Conservation (phyloP, 2,113 vertebrate species). For the Centropus unirufus region DNA sequence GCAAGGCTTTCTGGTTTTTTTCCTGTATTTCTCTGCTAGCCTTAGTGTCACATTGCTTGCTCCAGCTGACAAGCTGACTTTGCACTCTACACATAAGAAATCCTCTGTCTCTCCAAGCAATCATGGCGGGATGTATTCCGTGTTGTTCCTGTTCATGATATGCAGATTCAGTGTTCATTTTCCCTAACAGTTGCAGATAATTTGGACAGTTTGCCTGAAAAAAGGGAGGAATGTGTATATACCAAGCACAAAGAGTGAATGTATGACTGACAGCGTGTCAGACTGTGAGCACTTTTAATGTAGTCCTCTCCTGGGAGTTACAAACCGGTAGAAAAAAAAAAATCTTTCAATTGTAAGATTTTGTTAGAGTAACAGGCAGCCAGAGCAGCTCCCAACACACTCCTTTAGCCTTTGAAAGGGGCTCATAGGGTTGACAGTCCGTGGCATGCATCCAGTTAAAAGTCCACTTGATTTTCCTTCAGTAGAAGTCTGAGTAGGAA, state of each 20-base stretch:
- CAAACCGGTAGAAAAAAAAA: slow-evolving; percentile 21
- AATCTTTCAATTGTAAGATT: background rate
- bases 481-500: background rate
- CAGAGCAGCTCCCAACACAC: background rate
- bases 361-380: slow-evolving; percentile 11
- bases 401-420: background rate
- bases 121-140: background rate
- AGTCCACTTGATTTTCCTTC: background rate
- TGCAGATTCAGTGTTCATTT: background rate
- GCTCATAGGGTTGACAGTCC: background rate
- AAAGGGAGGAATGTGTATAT: background rate
- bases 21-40: background rate
- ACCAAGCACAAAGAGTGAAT: background rate
- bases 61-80: background rate
- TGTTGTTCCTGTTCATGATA: background rate
- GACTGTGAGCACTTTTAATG: background rate
- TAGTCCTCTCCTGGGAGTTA: background rate
- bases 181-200: background rate
- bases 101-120: background rate
- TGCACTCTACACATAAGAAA: background rate
- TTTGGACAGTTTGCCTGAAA: background rate
- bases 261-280: background rate
- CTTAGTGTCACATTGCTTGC: rapidly evolving
- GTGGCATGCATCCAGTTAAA: background rate
- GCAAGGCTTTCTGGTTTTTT: background rate